Base-by-base conservation (phyloP, 1,140 invertebrate genomes). In the Pogonomyrmex barbatus region DNA sequence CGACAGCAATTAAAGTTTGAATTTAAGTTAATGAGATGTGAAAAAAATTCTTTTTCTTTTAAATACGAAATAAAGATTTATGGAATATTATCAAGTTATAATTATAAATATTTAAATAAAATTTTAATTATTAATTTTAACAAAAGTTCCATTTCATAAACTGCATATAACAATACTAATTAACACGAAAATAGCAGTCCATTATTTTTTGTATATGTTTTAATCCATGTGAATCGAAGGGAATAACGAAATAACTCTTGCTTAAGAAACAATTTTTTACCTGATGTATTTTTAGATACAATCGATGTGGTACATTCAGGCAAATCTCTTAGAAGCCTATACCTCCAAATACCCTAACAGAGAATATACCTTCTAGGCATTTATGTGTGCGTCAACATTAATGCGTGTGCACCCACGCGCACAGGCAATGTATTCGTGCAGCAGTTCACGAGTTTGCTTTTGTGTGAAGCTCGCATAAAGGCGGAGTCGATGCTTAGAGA, bases 401-500 rank as follows among this genome's bases (percentile, higher is more conserved):
- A 42, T 60, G 36, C 68, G 68, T 36, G 50, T 58, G 39, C 78
- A 81, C 65, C 65, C 39, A 47, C 39, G 60, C 65, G 12, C 33
- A n/a, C 54, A 45, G 3, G 9, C 50, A 12, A 24, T 30, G 42
- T 75, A 36, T 54, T 56, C 60, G 58, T 65, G 87, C 39, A 24
- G 12, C 87, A 56, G 60, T 68, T 65, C 36, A 54, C 39, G 54
- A 17, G 17, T 88, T 36, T 1, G 65, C 45, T 54, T 70, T 58
- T 71, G 70, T 56, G 83, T 50, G 81, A 58, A 45, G 73, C 76
- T 73, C 56, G 67, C 65, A 73, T 47, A 79, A 24, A 87, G 91
- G 84, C 88, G 88, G 87, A 83, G 54, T 62, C 71, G 65, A 56
- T 90, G 79, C 85, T 89, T 87, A 90, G 90, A 90, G 87, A 89